A percentile compares a stretch with the other conserved stretches of the same genome.
Evolutionary conservation across 2,888 invertebrate species (phyloP).

Genomic region (Polydrusus pterygomalis): DNA sequence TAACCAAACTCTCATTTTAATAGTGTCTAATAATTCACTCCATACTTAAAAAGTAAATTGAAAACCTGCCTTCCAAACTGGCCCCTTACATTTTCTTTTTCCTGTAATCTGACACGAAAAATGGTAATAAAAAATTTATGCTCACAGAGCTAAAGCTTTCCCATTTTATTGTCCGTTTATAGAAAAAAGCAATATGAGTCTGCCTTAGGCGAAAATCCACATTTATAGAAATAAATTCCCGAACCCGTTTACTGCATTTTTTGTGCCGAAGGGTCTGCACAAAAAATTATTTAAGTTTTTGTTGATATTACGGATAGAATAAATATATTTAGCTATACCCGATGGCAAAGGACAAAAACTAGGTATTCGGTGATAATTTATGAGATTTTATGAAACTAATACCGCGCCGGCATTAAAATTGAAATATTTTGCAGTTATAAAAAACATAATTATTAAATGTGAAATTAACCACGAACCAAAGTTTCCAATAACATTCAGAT

Average conservation of each 20-base stretch:
- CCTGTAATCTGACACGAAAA: slow-evolving; percentile 25
- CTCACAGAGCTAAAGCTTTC: slow-evolving; percentile 12
- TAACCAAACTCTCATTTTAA: too few relatives aligned
- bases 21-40: too few relatives aligned
- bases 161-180: slow-evolving; percentile 34
- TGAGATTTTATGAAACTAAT: too few relatives aligned
- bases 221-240: slow-evolving; percentile 36
- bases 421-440: too few relatives aligned
- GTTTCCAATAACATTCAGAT: too few relatives aligned
- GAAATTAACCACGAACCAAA: too few relatives aligned
- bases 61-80: slow-evolving; percentile 9
- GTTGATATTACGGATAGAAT: slow-evolving; percentile 14
- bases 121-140: slow-evolving; percentile 35
- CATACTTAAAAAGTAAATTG: slow-evolving; percentile 13
- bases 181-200: slow-evolving; percentile 24
- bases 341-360: slow-evolving; percentile 11
- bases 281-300: slow-evolving; percentile 27
- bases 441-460: too few relatives aligned
- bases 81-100: slow-evolving; percentile 23
- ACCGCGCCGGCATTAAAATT: too few relatives aligned
- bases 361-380: not conserved
- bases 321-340: slow-evolving; percentile 16
- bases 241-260: slow-evolving; percentile 24
- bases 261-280: slow-evolving; percentile 24
- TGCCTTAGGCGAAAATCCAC: slow-evolving; percentile 27